Conservation (phyloP, 2,113 vertebrate species). For the Cynoglossus semilaevis region DNA sequence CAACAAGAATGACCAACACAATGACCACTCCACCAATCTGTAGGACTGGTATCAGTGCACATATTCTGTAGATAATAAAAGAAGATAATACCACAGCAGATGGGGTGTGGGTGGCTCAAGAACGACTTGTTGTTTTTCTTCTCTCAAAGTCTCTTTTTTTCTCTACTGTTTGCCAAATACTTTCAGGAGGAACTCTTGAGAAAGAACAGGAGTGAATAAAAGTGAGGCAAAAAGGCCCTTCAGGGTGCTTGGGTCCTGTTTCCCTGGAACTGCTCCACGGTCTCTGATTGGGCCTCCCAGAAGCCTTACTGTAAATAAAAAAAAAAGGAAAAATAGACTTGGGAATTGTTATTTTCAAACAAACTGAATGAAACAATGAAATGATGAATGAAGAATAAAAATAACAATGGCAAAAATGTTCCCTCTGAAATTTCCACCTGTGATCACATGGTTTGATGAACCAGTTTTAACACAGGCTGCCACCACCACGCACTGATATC, state of each 20-base stretch:
- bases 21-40: slow-evolving; percentile 65
- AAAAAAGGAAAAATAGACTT: slow-evolving; percentile 19
- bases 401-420: too few species aligned
- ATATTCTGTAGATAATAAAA: slow-evolving; percentile 78
- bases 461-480: too few species aligned
- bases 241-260: slow-evolving; percentile 70
- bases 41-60: slow-evolving; percentile 71
- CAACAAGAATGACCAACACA: slow-evolving; percentile 57
- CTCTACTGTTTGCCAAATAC: slow-evolving; percentile 77
- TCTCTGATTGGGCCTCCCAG: slow-evolving; percentile 50
- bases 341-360: slow-evolving; percentile 29
- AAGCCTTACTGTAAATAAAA: slow-evolving; percentile 61
- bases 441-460: too few species aligned
- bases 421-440: too few species aligned
- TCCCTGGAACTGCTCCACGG: slow-evolving; percentile 66
- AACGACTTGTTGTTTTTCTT: slow-evolving; percentile 78
- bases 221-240: slow-evolving; percentile 72
- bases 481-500: too few species aligned
- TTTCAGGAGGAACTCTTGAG: slow-evolving; percentile 80
- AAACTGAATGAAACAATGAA: slow-evolving; percentile 36
- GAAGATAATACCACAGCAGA: slow-evolving; percentile 79
- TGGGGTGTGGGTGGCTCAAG: slow-evolving; percentile 80
- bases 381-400: slow-evolving; percentile 19
- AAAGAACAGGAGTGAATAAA: slow-evolving; percentile 77
- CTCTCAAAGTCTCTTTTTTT: slow-evolving; percentile 70